Evolutionary conservation across 2,797 vertebrate genomes (phyloP).

Genomic region (Oceanodroma leucorhoa): DNA sequence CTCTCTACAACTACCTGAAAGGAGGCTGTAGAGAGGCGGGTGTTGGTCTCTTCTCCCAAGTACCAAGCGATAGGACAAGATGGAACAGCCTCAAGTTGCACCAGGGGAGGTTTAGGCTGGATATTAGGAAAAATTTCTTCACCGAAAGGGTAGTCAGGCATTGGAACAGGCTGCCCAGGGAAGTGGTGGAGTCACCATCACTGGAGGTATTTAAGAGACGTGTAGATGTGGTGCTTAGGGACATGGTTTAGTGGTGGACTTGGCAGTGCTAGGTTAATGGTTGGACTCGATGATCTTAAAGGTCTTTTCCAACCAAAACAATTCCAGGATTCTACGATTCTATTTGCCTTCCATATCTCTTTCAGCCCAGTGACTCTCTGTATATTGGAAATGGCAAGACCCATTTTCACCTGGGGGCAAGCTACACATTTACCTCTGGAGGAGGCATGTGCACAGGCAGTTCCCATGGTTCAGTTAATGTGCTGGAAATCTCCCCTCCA

Average conservation of each 20-base stretch:
- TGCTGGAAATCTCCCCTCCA: slow-evolving; percentile 23
- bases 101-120: background rate
- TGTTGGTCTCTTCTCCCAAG: background rate
- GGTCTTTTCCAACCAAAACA: background rate
- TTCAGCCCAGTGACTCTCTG: background rate
- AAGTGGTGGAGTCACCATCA: background rate
- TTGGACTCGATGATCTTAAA: background rate
- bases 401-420: background rate
- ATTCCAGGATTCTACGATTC: background rate
- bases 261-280: too few species aligned
- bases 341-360: background rate
- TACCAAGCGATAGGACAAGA: accelerated
- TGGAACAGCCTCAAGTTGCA: background rate
- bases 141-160: background rate
- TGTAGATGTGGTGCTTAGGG: background rate
- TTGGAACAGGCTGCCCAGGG: background rate
- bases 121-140: background rate
- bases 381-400: background rate
- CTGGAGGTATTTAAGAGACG: background rate
- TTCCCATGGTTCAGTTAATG: background rate
- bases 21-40: background rate
- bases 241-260: background rate
- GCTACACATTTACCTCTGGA: background rate
- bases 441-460: background rate
- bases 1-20: background rate